Percentiles rank a stretch among this genome's conserved stretches.
Conservation (phyloP, 2,888 invertebrate genomes). For the Dendrolimus pini region DNA sequence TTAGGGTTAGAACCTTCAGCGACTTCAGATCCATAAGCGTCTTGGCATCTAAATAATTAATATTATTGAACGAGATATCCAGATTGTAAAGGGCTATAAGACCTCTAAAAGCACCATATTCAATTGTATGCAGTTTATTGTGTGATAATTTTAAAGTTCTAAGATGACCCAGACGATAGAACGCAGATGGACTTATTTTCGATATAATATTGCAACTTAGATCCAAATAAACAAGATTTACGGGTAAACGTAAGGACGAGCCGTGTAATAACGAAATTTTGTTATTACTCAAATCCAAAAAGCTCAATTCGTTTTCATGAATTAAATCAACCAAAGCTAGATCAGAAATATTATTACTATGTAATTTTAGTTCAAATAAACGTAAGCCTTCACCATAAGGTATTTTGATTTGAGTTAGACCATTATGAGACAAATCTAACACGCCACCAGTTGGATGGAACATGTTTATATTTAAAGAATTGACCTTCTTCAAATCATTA, state of each 20-base stretch:
- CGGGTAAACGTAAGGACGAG: slow-evolving; percentile 41
- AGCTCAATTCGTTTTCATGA: slow-evolving; percentile 35
- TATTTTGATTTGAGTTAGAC: slow-evolving; percentile 35
- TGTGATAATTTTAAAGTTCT: slow-evolving; percentile 40
- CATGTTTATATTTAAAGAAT: slow-evolving; percentile 37
- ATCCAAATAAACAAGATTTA: slow-evolving; percentile 35
- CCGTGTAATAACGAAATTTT: slow-evolving; percentile 35
- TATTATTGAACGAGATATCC: slow-evolving; percentile 40
- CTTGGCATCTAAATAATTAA: slow-evolving; percentile 44
- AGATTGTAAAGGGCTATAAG: slow-evolving; percentile 31
- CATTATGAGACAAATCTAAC: slow-evolving; percentile 57
- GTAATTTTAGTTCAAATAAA: slow-evolving; percentile 36
- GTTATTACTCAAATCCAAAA: slow-evolving; percentile 47
- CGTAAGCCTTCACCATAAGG: slow-evolving; percentile 41
- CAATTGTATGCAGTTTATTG: slow-evolving; percentile 37
- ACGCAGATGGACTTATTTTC: slow-evolving; percentile 44
- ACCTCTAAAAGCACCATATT: slow-evolving; percentile 51
- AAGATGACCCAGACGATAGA: slow-evolving; percentile 33
- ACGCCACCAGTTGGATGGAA: slow-evolving; percentile 54
- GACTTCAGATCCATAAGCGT: slow-evolving; percentile 47
- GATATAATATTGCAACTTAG: slow-evolving; percentile 43
- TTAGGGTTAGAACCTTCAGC: slow-evolving; percentile 37
- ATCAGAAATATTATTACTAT: slow-evolving; percentile 50
- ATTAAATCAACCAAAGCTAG: slow-evolving; percentile 33
- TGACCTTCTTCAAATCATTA: slow-evolving; percentile 38